These are phyloP conservation scores for Leptinotarsa lineolata DNA, from an alignment of 1,140 invertebrate species.

Conservation along the genomic window DNA sequence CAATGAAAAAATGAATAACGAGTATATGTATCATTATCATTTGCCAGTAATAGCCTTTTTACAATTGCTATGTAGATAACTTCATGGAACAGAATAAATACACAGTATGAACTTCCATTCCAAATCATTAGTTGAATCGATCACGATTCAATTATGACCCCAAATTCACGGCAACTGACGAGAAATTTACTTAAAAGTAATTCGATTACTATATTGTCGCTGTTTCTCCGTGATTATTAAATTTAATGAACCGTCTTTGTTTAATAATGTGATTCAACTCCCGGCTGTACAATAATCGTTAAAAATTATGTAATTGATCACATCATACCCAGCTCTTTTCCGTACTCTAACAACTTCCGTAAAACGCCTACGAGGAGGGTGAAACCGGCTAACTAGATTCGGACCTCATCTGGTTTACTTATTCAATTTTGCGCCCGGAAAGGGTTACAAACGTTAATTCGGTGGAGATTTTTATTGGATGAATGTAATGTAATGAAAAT, in stretches of 20 bases:
- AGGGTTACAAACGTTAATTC: slow-evolving; percentile 8
- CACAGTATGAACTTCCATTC: too few species aligned
- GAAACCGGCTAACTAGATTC: slow-evolving; percentile 5
- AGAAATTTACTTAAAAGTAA: too few species aligned
- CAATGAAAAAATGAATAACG: too few species aligned
- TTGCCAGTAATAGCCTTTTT: too few species aligned
- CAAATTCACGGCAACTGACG: too few species aligned
- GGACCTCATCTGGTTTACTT: slow-evolving; percentile 5
- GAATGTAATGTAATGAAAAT: not conserved
- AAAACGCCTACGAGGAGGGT: not conserved
- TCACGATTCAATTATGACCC: too few species aligned
- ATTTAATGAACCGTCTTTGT: not conserved
- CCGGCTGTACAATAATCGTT: not conserved
- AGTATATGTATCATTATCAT: too few species aligned
- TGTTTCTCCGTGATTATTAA: too few species aligned
- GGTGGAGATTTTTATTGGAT: slow-evolving; percentile 4
- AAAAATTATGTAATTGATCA: slow-evolving; percentile 9
- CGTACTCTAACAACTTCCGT: not conserved
- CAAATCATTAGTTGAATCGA: too few species aligned
- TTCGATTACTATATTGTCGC: too few species aligned
- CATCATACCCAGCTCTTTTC: not conserved
- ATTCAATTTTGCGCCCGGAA: slow-evolving; percentile 1
- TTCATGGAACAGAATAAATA: too few species aligned
- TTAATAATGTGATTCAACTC: not conserved
- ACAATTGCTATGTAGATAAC: too few species aligned